Evolutionary conservation across 2,797 vertebrate genomes (phyloP), one percentile per base, ranked within the genome.

Genomic region (Sphenodon punctatus): DNA sequence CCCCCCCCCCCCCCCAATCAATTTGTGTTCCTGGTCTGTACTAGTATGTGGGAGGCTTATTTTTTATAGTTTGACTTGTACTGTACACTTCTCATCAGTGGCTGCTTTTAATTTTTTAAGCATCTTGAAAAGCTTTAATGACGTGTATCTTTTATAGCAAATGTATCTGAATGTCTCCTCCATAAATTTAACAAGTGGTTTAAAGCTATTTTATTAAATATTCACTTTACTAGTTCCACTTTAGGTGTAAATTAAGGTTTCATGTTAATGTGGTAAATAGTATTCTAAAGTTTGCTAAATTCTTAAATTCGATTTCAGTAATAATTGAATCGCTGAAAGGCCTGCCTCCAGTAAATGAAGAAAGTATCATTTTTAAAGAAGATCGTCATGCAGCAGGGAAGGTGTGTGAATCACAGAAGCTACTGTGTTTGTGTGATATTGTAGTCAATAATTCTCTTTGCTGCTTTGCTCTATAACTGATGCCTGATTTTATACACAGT

Each of bases 281-380:
- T 6, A 51, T 75, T 55, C 80, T 59, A 20, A 79, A 59, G 27
- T 13, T 85, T 48, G 39, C 70, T 56, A 86, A 34, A 22, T 53
- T 19, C 60, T 88, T 66, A n/a, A 13, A 46, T 82, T 59, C 8
- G 48, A 5, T 90, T 95, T 72, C 93, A 99, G 98, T 99, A 60
- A 96, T 99, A 84, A 92, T 99, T 85, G 97, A 99, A 86, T 98
- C 98, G 15, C 68, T 97, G 84, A 97, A 92, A 84, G 97, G 97
- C 63, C 92, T 96, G 3, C 97, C 96, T 45, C 94, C 98, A 60
- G 88, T 99, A 69, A 97, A 97, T 78, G 98, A 99, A 16, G 97
- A 98, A 56, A 99, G 97, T 88, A 88, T 99, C 77, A 94, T 99
- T 92, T 99, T 99, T 93, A 97, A 87, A 56, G 95, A 96, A 73